phyloP scores from a whole-genome alignment of 1,140 invertebrate species.

The Papilio polytes region DNA sequence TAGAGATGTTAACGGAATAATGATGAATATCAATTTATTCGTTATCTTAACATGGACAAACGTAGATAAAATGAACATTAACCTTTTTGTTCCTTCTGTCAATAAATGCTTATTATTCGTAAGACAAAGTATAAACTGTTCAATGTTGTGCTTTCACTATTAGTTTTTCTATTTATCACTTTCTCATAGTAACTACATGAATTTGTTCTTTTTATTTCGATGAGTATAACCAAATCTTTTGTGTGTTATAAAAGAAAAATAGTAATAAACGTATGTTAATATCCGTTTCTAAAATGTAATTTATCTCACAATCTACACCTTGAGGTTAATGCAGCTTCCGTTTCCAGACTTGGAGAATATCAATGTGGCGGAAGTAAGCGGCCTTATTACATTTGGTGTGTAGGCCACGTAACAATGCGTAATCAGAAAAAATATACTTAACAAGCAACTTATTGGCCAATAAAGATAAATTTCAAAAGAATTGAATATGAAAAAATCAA shows the following conservation, averaged over 20 bases:
- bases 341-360: constrained; percentile 32
- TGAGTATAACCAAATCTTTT: too few species aligned
- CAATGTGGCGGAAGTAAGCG: constrained; percentile 33
- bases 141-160: too few species aligned
- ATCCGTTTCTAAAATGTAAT: constrained; percentile 33
- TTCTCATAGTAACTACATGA: too few species aligned
- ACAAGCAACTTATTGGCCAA: background rate
- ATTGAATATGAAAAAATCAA: background rate
- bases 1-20: too few species aligned
- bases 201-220: too few species aligned
- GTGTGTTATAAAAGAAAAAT: background rate
- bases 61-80: too few species aligned
- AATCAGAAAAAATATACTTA: constrained; percentile 19
- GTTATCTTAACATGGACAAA: too few species aligned
- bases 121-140: too few species aligned
- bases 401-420: constrained; percentile 37
- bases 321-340: constrained; percentile 34
- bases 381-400: constrained; percentile 37
- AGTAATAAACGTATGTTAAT: constrained; percentile 18
- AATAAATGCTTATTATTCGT: too few species aligned
- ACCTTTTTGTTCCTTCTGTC: too few species aligned
- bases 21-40: too few species aligned
- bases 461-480: background rate
- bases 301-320: constrained; percentile 35
- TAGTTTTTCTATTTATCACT: constrained; percentile 40